phyloP scores from a whole-genome alignment of 1,140 invertebrate species.

The Acromyrmex echinatior region DNA sequence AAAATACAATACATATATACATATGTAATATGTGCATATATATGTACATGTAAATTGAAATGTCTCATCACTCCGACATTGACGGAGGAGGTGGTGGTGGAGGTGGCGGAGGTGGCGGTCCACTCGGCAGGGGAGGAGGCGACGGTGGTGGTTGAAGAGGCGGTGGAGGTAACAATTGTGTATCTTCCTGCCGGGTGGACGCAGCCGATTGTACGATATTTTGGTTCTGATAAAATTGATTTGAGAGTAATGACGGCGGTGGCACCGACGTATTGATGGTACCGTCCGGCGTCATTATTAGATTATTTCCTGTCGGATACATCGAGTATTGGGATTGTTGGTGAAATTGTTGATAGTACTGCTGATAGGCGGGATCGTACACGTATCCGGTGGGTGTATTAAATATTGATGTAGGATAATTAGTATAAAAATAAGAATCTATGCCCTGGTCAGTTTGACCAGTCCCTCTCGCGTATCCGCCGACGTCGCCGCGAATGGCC shows the following conservation, averaged over 20 bases:
- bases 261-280: constrained; percentile 84
- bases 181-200: constrained; percentile 43
- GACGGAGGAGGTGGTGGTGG: neutral
- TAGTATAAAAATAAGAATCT: constrained; percentile 76
- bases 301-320: constrained; percentile 75
- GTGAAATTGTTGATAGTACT: constrained; percentile 79
- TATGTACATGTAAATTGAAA: neutral
- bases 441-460: constrained; percentile 34
- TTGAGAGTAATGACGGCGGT: constrained; percentile 75
- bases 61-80: neutral
- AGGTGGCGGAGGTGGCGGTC: constrained; percentile 54
- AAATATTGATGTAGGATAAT: constrained; percentile 76
- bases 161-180: constrained; percentile 81
- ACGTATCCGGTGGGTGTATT: constrained; percentile 69
- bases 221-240: constrained; percentile 56
- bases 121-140: constrained; percentile 83
- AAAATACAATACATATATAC: neutral
- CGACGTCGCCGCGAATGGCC: constrained; percentile 68
- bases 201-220: constrained; percentile 17
- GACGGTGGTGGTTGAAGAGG: constrained; percentile 83
- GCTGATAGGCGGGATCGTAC: constrained; percentile 80
- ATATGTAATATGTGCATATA: neutral
- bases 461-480: constrained; percentile 51
- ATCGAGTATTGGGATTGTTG: constrained; percentile 69
- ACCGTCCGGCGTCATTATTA: constrained; percentile 80